Percentiles rank a stretch among this genome's conserved stretches.
Conservation (phyloP, 1,140 invertebrate genomes). For the Cyclargus thomasi region DNA sequence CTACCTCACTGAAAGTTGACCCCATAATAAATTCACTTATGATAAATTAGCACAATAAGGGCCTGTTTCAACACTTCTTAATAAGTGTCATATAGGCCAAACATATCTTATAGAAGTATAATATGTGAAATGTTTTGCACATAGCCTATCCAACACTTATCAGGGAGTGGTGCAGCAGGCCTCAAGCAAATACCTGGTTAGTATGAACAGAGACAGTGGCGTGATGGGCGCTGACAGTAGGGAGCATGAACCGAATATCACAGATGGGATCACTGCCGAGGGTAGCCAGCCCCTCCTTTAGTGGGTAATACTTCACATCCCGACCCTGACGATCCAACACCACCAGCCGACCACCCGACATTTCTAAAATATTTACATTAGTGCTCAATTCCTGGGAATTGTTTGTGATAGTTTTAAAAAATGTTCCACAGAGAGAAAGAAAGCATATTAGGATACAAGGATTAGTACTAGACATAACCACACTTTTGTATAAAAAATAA, state of each 20-base stretch:
- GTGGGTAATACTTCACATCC: slow-evolving; percentile 44
- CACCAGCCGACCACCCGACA: slow-evolving; percentile 57
- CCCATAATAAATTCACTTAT: too few species aligned
- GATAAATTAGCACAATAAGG: neutral
- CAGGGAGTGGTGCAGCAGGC: too few species aligned
- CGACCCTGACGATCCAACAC: slow-evolving; percentile 51
- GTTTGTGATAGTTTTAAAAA: neutral
- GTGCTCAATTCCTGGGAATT: neutral
- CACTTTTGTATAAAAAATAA: too few species aligned
- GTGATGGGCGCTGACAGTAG: slow-evolving; percentile 49
- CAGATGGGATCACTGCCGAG: slow-evolving; percentile 50
- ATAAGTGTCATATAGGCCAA: too few species aligned
- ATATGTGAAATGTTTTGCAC: too few species aligned
- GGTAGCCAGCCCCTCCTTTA: slow-evolving; percentile 43
- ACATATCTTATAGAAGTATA: too few species aligned
- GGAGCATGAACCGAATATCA: slow-evolving; percentile 49
- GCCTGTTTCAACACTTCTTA: too few species aligned
- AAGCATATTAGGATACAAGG: too few species aligned
- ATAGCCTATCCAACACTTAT: too few species aligned
- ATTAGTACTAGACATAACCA: too few species aligned
- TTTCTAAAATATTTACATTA: slow-evolving; percentile 23
- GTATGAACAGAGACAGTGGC: slow-evolving; percentile 55
- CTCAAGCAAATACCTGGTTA: slow-evolving; percentile 44
- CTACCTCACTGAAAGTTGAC: too few species aligned
- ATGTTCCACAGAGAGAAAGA: too few species aligned